Percentiles rank a stretch among this genome's conserved stretches.
Conservation (phyloP, 2,113 vertebrate species). For the Hippoglossus stenolepis region DNA sequence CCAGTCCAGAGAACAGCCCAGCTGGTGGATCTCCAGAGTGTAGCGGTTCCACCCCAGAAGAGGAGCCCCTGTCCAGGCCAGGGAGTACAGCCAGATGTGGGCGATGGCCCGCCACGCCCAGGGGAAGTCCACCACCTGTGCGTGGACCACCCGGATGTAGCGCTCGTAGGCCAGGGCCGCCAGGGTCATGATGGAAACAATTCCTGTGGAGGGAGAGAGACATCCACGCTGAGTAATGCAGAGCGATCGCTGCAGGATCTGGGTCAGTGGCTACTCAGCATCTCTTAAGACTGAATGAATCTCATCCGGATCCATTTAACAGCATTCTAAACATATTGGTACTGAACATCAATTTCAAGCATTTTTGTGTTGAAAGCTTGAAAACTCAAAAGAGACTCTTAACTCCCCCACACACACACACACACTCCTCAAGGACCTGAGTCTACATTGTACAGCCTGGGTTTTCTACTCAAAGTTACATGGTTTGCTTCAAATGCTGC, state of each 20-base stretch:
- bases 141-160: conserved; percentile 91
- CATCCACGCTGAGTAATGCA: conserved; percentile 37
- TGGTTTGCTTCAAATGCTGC: neutral
- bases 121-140: conserved; percentile 90
- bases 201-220: conserved; percentile 79
- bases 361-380: conserved; percentile 5
- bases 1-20: conserved; percentile 93
- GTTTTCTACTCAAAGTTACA: neutral
- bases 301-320: conserved; percentile 15
- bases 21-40: conserved; percentile 88
- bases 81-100: conserved; percentile 94
- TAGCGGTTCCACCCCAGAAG: conserved; percentile 95
- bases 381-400: conserved; percentile 9
- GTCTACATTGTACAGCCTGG: neutral
- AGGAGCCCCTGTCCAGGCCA: conserved; percentile 92
- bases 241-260: conserved; percentile 21
- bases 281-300: conserved; percentile 21
- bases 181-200: conserved; percentile 92
- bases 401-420: neutral
- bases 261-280: conserved; percentile 48
- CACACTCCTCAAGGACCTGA: conserved; percentile 15
- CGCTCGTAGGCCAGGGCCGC: conserved; percentile 91
- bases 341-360: conserved; percentile 19
- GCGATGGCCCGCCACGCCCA: conserved; percentile 91
- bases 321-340: conserved; percentile 2